A percentile compares a stretch with the other conserved stretches of the same genome.
These are phyloP conservation scores for Machimus atricapillus DNA, from an alignment of 2,888 invertebrate species.

Conservation along the genomic window DNA sequence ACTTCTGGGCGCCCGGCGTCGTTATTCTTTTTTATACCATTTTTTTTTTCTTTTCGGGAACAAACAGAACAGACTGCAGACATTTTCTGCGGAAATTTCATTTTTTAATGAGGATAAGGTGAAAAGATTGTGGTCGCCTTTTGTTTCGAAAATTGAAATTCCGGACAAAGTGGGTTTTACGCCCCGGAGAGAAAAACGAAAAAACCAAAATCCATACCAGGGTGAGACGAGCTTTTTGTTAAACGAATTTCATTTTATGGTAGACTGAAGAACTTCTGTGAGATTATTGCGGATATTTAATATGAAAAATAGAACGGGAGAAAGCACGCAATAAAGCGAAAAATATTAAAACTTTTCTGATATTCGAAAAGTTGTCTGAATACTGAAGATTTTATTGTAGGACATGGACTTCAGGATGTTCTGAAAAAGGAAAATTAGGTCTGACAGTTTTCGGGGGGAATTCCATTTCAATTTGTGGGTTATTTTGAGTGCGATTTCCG, in stretches of 20 bases:
- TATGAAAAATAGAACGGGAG: background rate
- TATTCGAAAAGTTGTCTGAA: background rate
- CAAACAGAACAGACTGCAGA: background rate
- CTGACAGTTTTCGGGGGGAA: too few relatives aligned
- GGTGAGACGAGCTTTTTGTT: background rate
- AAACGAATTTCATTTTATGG: background rate
- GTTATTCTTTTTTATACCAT: background rate
- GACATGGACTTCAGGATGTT: background rate
- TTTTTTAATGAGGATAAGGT: background rate
- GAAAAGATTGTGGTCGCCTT: background rate
- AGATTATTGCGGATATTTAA: background rate
- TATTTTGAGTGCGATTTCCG: background rate
- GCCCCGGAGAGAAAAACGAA: background rate
- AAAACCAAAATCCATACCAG: too few relatives aligned
- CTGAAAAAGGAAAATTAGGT: background rate
- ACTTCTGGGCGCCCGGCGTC: background rate
- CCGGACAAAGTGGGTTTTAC: background rate
- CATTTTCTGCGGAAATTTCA: background rate
- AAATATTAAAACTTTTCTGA: background rate
- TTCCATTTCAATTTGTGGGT: background rate
- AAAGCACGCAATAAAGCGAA: background rate
- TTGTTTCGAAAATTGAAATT: background rate
- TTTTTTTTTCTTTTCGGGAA: background rate
- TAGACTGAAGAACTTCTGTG: background rate
- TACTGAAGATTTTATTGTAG: background rate